Conservation (phyloP, 2,888 invertebrate genomes). For the Zootermopsis nevadensis region DNA sequence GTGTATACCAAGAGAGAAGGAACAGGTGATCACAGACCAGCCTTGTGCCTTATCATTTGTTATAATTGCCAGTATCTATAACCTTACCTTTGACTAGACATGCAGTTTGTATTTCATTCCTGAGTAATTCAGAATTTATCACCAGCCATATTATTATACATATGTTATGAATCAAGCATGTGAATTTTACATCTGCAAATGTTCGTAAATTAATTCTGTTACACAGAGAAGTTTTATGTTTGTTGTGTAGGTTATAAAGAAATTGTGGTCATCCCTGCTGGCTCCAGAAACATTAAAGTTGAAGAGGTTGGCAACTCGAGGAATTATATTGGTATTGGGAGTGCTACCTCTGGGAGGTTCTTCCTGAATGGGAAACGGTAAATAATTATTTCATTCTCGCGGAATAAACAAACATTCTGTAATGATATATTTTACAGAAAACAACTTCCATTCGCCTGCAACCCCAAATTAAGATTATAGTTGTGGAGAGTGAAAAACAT, state of each 20-base stretch:
- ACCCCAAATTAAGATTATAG: too few relatives aligned
- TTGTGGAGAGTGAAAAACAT: too few relatives aligned
- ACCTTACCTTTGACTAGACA: too few relatives aligned
- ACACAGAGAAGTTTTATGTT: background rate
- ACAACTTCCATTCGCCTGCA: too few relatives aligned
- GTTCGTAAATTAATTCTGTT: background rate
- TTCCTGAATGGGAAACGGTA: constrained; percentile 85
- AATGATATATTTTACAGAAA: too few relatives aligned
- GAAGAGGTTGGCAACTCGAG: constrained; percentile 80
- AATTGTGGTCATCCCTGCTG: constrained; percentile 74
- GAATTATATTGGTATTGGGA: constrained; percentile 84
- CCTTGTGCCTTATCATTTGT: constrained; percentile 11
- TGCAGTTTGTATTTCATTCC: too few relatives aligned
- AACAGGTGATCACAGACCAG: constrained; percentile 58
- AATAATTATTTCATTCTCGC: background rate
- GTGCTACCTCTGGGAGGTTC: constrained; percentile 75
- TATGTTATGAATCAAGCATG: too few relatives aligned
- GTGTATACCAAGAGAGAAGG: constrained; percentile 66
- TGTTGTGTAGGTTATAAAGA: constrained; percentile 69
- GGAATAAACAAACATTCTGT: too few relatives aligned
- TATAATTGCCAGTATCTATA: too few relatives aligned
- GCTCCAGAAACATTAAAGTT: constrained; percentile 82
- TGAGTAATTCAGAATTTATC: too few relatives aligned
- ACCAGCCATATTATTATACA: too few relatives aligned
- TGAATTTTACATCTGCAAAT: too few relatives aligned